phyloP scores from a whole-genome alignment of 2,888 invertebrate species.

The Apamea crenata region DNA sequence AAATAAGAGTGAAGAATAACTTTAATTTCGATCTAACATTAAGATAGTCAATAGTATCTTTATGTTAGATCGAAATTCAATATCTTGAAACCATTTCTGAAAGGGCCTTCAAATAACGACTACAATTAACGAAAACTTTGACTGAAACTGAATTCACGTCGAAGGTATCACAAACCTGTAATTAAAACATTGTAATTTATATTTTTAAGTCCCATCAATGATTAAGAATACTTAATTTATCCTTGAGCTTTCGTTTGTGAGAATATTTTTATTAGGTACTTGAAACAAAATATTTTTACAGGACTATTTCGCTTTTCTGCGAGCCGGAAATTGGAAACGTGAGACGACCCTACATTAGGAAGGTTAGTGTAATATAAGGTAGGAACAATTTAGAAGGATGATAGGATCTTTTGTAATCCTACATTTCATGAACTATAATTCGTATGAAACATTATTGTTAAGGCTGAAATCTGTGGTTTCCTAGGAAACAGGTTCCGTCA shows the following conservation, averaged over 20 bases:
- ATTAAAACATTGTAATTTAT: constrained; percentile 26
- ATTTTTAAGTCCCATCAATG: constrained; percentile 2
- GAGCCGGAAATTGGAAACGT: constrained; percentile 48
- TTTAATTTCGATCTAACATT: too few relatives aligned
- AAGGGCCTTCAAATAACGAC: constrained; percentile 8
- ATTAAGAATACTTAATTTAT: constrained; percentile 16
- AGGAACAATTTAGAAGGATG: constrained; percentile 1
- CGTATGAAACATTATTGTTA: neutral
- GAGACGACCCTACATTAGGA: constrained; percentile 34
- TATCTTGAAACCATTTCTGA: too few relatives aligned
- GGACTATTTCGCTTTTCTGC: constrained; percentile 34
- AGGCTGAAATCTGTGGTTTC: too few relatives aligned
- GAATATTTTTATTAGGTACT: constrained; percentile 17
- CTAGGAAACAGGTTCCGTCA: too few relatives aligned
- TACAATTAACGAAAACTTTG: constrained; percentile 5
- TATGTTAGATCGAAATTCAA: neutral
- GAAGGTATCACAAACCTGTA: constrained; percentile 22
- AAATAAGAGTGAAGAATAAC: neutral
- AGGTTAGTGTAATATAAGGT: constrained; percentile 8
- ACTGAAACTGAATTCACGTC: neutral
- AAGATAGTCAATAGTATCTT: too few relatives aligned
- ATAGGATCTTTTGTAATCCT: neutral
- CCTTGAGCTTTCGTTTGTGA: neutral
- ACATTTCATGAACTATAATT: neutral
- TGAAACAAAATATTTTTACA: constrained; percentile 35